Conservation (phyloP, 2,113 vertebrate genomes). For the Bostrychus sinensis region DNA sequence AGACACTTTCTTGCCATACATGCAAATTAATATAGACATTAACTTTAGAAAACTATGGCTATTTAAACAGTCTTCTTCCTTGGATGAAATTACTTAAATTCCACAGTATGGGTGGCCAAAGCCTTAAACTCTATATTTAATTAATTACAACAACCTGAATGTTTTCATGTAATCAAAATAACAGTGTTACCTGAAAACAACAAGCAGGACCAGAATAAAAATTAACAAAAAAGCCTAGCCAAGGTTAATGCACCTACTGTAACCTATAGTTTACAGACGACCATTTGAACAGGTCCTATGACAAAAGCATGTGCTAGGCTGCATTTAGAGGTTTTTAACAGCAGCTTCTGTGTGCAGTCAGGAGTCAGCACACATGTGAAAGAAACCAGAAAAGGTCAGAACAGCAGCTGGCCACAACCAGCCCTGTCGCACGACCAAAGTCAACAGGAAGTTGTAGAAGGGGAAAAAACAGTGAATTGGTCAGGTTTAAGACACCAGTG, state of each 20-base stretch:
- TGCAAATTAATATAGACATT: no score
- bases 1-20: no score
- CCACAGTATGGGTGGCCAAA: conserved; percentile 3
- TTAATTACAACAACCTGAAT: conserved; percentile 1
- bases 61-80: no score
- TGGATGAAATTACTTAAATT: no score
- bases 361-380: conserved; percentile 40
- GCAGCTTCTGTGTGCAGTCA: conserved; percentile 42
- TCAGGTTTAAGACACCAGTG: conserved; percentile 27
- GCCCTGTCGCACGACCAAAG: conserved; percentile 62
- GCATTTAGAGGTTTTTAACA: conserved; percentile 68
- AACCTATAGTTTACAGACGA: conserved; percentile 35
- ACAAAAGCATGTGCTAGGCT: conserved; percentile 40
- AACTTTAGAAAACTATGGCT: no score
- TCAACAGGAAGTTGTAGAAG: conserved; percentile 62
- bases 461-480: conserved; percentile 47
- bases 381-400: conserved; percentile 54
- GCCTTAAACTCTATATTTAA: conserved; percentile 15
- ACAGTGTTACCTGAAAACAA: conserved; percentile 14
- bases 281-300: conserved; percentile 58
- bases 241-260: conserved; percentile 47
- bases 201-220: conserved; percentile 20
- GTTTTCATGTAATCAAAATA: conserved; percentile 26
- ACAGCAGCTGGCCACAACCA: conserved; percentile 38
- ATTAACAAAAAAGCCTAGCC: no score